Conservation (phyloP, 30 jellyfish, hydroid and myxozoan species). For the Haliclystus octoradiatus region DNA sequence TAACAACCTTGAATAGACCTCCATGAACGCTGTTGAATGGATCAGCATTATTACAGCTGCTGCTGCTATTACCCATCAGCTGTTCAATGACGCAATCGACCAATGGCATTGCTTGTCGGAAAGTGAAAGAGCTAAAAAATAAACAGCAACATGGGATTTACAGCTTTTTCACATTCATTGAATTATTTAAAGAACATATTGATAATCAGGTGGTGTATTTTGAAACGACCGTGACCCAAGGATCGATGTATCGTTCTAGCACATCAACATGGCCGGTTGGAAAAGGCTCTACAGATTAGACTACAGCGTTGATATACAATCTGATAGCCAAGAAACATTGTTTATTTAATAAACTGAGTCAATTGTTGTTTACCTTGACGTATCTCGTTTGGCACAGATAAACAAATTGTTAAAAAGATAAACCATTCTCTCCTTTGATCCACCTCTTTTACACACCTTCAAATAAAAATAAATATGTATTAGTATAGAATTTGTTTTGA, state of each 20-base stretch:
- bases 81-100: conserved; percentile 70
- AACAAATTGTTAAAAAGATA: conserved; percentile 70
- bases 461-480: background rate
- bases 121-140: conserved; percentile 30
- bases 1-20: too few species aligned
- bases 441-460: conserved; percentile 82
- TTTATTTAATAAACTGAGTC: background rate
- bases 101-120: conserved; percentile 70
- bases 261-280: too few species aligned
- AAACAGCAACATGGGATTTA: background rate
- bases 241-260: too few species aligned
- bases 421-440: conserved; percentile 62
- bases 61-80: conserved; percentile 66
- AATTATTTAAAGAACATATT: too few species aligned
- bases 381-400: conserved; percentile 68
- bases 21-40: too few species aligned
- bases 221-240: too few species aligned
- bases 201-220: too few species aligned
- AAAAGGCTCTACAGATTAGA: too few species aligned
- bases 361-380: conserved; percentile 44
- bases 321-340: background rate
- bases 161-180: too few species aligned
- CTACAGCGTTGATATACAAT: too few species aligned
- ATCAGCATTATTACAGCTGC: conserved; percentile 49
- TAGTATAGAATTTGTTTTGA: background rate